phyloP scores from a whole-genome alignment of 2,888 invertebrate genomes.

The Lithophane semibrunnea region DNA sequence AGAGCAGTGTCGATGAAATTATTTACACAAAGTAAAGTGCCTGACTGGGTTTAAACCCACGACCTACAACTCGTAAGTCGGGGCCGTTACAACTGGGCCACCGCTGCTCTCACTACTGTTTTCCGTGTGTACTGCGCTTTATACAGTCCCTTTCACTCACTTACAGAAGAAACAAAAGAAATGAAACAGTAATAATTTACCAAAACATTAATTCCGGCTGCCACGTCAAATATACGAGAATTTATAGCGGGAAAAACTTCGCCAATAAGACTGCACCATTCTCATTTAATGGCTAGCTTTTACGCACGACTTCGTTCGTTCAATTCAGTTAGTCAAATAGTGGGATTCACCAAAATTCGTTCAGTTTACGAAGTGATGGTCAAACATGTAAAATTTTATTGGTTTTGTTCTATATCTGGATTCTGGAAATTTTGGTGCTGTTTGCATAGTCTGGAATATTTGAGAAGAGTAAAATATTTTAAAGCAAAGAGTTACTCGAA shows the following conservation, averaged over 20 bases:
- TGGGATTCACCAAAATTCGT: constrained; percentile 41
- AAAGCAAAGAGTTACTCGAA: background rate
- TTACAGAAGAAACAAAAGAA: constrained; percentile 20
- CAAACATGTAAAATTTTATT: constrained; percentile 66
- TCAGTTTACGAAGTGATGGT: constrained; percentile 42
- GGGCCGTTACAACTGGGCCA: too few species aligned
- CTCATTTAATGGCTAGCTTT: constrained; percentile 53
- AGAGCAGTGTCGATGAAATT: too few species aligned
- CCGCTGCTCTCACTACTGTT: too few species aligned
- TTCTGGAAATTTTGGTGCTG: constrained; percentile 9
- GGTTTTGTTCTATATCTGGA: constrained; percentile 37
- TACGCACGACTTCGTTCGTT: constrained; percentile 38
- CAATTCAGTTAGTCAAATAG: constrained; percentile 59
- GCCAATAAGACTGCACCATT: constrained; percentile 58
- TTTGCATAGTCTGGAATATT: constrained; percentile 29
- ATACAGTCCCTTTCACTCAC: constrained; percentile 26
- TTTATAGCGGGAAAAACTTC: constrained; percentile 59
- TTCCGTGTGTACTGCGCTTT: too few species aligned
- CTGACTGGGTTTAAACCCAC: too few species aligned
- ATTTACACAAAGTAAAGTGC: too few species aligned
- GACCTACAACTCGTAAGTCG: too few species aligned
- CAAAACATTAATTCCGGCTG: constrained; percentile 52
- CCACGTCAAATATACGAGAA: constrained; percentile 56
- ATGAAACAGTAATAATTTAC: constrained; percentile 50
- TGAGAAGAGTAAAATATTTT: background rate